Base-by-base conservation (phyloP, 1,140 invertebrate genomes). In the Papilio polytes region DNA sequence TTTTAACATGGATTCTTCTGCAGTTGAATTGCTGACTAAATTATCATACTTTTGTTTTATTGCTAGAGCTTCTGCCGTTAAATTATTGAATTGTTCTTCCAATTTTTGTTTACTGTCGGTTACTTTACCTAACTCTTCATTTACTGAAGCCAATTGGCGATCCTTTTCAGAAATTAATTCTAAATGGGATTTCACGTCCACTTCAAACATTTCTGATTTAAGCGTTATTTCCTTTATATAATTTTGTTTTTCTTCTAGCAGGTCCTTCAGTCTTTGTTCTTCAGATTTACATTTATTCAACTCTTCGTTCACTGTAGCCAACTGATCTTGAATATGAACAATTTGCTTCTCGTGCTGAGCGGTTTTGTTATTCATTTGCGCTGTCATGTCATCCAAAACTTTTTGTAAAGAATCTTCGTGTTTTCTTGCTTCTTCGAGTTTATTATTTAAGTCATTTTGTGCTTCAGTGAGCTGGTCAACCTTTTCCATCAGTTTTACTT, bases 121-220 rank as follows among this genome's bases (percentile, higher is more conserved):
- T 31, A 94, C 94, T 86, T 95, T 93, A 82, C 90, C 95, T n/a
- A 96, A 90, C 82, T 96, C 94, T 82, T 94, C 90, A 73, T 94
- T 95, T 44, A 96, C 92, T 66, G 95, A 92, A 77, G 91, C 83
- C 26, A 96, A 92, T 89, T 95, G 95, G 2, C 95, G 93, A 74
- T 95, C 89, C 88, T 95, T 96, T 87, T 96, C 95, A 63, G 80
- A 82, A 81, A 95, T 80, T 46, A 95, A 92, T 87, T 95, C 95
- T 80, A 85, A 78, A 88, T 94, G 93, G 9, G 94, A 95, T 88
- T 95, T 95, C 26, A 95, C 79, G 83, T 95, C 95, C 74, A 95
- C 86, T 88, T 95, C 90, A 20, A 94, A 80, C 91, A 95, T 93
- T 90, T 95, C 93, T 78, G 93, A 74, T 88, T 95, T 95, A 3